Base-by-base conservation (phyloP, 2,797 vertebrate species). In the Argya squamiceps region DNA sequence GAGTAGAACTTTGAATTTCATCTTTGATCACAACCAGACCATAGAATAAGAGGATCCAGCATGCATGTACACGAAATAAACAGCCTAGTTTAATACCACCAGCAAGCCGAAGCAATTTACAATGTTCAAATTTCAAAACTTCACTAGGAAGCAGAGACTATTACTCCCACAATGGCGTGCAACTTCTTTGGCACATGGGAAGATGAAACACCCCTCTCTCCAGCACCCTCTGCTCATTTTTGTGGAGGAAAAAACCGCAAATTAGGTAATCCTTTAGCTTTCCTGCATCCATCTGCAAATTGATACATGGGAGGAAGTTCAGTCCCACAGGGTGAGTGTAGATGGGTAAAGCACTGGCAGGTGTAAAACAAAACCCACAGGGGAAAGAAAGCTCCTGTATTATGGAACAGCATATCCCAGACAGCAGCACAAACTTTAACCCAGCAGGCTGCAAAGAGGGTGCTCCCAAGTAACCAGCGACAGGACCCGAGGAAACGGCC, bases 331-430 rank as follows among this genome's bases (percentile, higher is more conserved):
- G 10, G 18, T 44, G 16, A 43, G 29, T 4, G 1, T 6, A 36
- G 34, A 17, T 5, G 32, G 30, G 15, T 37, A 30, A 47, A 69
- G 5, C 39, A 8, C 12, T 18, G 17, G 23, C 14, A 39, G 22
- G 14, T 21, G 5, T 55, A 2, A 46, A 76, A 41, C 29, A 56
- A 39, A 56, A 19, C 8, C 14, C 6, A 3, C 6, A 3, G 20
- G 46, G 32, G 4, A 47, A 46, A 50, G 20, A 30, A 43, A 55
- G n/a, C 11, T 88, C 30, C 44, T 6, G 8, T 3, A 0, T 5
- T 6, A 24, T 0, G 4, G 36, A 41, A 7, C 58, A 34, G 20
- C 18, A 1, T 0, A 8, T 5, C 36, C 6, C 9, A 4, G 29
- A 2, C 5, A 23, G 11, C 30, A 32, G 21, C 44, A 13, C 20